Conservation (phyloP, 2,888 invertebrate species). For the Lordiphosa andalusiaca region DNA sequence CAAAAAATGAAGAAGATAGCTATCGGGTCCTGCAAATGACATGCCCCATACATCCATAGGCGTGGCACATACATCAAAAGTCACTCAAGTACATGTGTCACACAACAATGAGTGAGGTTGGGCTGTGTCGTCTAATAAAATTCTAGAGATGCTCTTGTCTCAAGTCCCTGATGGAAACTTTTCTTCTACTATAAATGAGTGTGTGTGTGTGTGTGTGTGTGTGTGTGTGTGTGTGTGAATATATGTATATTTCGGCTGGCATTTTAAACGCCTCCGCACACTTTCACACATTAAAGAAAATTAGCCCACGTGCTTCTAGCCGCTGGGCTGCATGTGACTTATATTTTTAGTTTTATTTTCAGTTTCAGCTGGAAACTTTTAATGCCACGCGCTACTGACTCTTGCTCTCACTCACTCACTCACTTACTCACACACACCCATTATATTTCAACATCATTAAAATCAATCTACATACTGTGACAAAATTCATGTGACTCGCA, state of each 20-base stretch:
- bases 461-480: constrained; percentile 66
- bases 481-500: constrained; percentile 66
- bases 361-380: constrained; percentile 31
- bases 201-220: background rate
- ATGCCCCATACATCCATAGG: constrained; percentile 17
- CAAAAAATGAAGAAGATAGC: constrained; percentile 17
- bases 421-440: constrained; percentile 10
- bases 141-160: constrained; percentile 11
- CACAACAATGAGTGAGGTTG: constrained; percentile 7
- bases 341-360: constrained; percentile 30
- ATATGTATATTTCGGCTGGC: background rate
- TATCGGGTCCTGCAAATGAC: constrained; percentile 46
- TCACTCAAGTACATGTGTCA: constrained; percentile 57
- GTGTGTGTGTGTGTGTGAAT: background rate
- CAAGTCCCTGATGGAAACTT: constrained; percentile 6
- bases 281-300: constrained; percentile 23
- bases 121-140: constrained; percentile 9
- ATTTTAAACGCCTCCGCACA: constrained; percentile 20
- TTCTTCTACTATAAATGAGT: background rate
- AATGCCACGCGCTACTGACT: constrained; percentile 33
- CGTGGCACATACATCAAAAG: constrained; percentile 46
- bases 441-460: constrained; percentile 45
- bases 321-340: constrained; percentile 38
- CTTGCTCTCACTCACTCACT: constrained; percentile 25
- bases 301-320: constrained; percentile 9